A percentile compares a stretch with the other conserved stretches of the same genome.
Evolutionary conservation across 2,113 vertebrate genomes (phyloP).

Genomic region (Hemiscyllium ocellatum): DNA sequence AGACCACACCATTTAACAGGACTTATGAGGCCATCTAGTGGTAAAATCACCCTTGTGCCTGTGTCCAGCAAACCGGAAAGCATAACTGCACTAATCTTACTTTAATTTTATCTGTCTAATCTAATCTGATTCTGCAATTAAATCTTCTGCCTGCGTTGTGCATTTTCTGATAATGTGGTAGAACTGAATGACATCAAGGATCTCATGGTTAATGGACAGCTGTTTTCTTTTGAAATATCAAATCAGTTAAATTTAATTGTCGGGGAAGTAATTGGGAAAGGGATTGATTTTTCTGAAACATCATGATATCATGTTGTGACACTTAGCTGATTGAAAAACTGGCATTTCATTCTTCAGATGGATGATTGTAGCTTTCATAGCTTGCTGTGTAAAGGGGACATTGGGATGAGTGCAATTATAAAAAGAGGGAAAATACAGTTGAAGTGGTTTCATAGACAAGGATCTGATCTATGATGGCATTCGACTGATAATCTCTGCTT

Average conservation of each 20-base stretch:
- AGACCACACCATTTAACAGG: not conserved
- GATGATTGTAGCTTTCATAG: not conserved
- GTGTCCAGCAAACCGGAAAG: not conserved
- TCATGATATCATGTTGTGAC: not conserved
- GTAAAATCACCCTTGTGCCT: not conserved
- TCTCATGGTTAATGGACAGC: not conserved
- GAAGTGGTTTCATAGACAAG: not conserved
- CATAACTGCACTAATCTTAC: not conserved
- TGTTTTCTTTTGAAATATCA: not conserved
- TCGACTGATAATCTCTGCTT: not conserved
- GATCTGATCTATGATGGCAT: not conserved
- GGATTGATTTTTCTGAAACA: not conserved
- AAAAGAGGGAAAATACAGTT: not conserved
- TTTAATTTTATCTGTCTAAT: conserved; percentile 6
- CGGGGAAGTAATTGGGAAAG: not conserved
- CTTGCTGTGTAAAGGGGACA: not conserved
- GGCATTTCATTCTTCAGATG: not conserved
- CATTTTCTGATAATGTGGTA: not conserved
- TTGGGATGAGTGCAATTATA: not conserved
- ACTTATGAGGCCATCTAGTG: conserved; percentile 25
- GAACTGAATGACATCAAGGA: not conserved
- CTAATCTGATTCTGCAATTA: not conserved
- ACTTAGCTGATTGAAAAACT: not conserved
- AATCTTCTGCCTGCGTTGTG: not conserved
- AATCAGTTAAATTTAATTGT: not conserved